Conservation (phyloP, 2,888 invertebrate genomes). For the Scaptomyza tumidula region DNA sequence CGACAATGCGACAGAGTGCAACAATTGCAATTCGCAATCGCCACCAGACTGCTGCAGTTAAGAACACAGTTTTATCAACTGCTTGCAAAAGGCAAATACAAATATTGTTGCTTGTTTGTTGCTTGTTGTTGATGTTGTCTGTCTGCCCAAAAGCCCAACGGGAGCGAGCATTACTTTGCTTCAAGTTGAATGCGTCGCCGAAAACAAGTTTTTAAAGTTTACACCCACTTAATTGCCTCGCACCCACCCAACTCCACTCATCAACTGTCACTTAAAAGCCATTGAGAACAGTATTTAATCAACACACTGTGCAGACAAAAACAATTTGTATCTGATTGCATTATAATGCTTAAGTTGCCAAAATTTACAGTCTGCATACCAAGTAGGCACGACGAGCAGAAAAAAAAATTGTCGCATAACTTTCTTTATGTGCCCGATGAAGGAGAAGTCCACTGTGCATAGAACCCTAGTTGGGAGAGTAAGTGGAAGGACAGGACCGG, state of each 20-base stretch:
- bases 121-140: constrained; percentile 1
- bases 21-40: constrained; percentile 42
- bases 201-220: constrained; percentile 20
- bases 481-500: too few species aligned
- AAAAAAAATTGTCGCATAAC: constrained; percentile 38
- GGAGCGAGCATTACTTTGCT: constrained; percentile 24
- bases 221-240: constrained; percentile 23
- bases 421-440: constrained; percentile 62
- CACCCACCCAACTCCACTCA: constrained; percentile 19
- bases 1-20: constrained; percentile 60
- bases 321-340: constrained; percentile 64
- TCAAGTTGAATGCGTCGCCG: constrained; percentile 1
- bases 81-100: constrained; percentile 39
- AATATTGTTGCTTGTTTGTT: constrained; percentile 2
- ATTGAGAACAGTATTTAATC: constrained; percentile 61
- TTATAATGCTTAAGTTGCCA: constrained; percentile 13
- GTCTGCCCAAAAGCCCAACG: constrained; percentile 48
- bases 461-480: too few species aligned
- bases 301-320: constrained; percentile 40
- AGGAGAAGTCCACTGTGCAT: constrained; percentile 31
- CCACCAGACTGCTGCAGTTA: constrained; percentile 45
- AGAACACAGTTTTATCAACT: constrained; percentile 62
- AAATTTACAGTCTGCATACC: constrained; percentile 54
- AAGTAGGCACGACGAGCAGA: constrained; percentile 34
- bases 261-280: constrained; percentile 37